phyloP scores from a whole-genome alignment of 2,888 invertebrate species.

The Beris chalybata region DNA sequence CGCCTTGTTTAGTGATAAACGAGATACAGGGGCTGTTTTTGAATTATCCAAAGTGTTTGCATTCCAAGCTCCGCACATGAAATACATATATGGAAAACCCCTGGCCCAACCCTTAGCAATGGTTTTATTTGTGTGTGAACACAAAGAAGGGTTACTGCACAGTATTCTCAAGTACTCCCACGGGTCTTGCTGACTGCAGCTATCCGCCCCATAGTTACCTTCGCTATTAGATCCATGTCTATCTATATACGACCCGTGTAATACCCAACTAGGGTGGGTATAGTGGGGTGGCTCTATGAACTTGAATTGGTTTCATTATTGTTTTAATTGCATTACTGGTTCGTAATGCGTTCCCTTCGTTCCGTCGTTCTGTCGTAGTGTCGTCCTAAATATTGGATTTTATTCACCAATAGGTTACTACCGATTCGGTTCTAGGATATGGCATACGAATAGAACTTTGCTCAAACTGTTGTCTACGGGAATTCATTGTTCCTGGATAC shows the following conservation, averaged over 20 bases:
- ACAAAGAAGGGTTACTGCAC: background rate
- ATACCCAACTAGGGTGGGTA: background rate
- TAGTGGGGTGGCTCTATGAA: background rate
- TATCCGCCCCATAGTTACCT: background rate
- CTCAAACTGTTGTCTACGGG: too few relatives aligned
- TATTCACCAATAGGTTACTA: too few relatives aligned
- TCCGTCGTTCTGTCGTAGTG: too few relatives aligned
- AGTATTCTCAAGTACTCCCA: conserved; percentile 8
- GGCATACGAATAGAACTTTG: too few relatives aligned
- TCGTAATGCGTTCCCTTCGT: background rate
- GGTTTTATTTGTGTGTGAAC: background rate
- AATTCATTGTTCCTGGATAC: too few relatives aligned
- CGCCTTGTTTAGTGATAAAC: too few relatives aligned
- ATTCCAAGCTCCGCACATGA: background rate
- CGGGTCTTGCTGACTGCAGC: conserved; percentile 9
- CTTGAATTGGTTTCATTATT: conserved; percentile 24
- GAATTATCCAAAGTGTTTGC: conserved; percentile 4
- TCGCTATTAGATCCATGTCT: background rate
- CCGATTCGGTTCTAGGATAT: too few relatives aligned
- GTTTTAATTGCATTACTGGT: conserved; percentile 29
- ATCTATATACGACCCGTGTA: background rate
- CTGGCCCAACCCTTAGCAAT: background rate
- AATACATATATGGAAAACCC: background rate
- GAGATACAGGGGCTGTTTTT: too few relatives aligned
- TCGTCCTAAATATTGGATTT: too few relatives aligned